These are phyloP conservation scores for Drymonia ruficornis DNA, from an alignment of 2,888 invertebrate genomes.

Conservation along the genomic window DNA sequence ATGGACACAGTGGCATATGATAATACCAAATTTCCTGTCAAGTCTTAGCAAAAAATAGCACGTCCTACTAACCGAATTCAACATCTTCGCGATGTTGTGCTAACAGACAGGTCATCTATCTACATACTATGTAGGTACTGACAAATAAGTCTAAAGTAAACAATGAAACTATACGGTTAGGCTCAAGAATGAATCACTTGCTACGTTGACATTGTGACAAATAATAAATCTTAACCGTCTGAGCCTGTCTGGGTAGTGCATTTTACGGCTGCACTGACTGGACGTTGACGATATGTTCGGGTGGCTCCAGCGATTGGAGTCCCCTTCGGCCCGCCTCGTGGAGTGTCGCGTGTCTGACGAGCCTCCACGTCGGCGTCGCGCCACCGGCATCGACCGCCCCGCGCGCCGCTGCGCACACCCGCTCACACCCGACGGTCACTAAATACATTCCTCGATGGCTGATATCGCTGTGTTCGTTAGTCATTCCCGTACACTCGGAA, in stretches of 20 bases:
- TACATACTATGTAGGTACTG: not conserved
- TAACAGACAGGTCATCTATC: not conserved
- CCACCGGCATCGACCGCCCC: conserved; percentile 66
- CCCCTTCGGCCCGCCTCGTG: conserved; percentile 62
- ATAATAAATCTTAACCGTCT: not conserved
- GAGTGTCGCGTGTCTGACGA: conserved; percentile 76
- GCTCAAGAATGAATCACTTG: not conserved
- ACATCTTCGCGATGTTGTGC: not conserved
- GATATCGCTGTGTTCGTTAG: conserved; percentile 44
- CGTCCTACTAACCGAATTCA: conserved; percentile 4
- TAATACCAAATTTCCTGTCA: not conserved
- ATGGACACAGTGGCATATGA: not conserved
- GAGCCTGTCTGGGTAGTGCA: not conserved
- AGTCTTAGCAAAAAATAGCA: not conserved
- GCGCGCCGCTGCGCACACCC: conserved; percentile 39
- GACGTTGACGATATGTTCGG: not conserved
- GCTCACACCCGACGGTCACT: conserved; percentile 38
- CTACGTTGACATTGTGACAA: not conserved
- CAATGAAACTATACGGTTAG: not conserved
- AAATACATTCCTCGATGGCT: conserved; percentile 60
- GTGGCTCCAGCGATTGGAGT: conserved; percentile 23
- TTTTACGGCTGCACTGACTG: not conserved
- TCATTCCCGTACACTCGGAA: conserved; percentile 49
- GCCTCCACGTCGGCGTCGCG: conserved; percentile 83
- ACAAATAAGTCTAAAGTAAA: conserved; percentile 4